phyloP scores from a whole-genome alignment of 2,797 vertebrate genomes.

The Megaceryle alcyon region DNA sequence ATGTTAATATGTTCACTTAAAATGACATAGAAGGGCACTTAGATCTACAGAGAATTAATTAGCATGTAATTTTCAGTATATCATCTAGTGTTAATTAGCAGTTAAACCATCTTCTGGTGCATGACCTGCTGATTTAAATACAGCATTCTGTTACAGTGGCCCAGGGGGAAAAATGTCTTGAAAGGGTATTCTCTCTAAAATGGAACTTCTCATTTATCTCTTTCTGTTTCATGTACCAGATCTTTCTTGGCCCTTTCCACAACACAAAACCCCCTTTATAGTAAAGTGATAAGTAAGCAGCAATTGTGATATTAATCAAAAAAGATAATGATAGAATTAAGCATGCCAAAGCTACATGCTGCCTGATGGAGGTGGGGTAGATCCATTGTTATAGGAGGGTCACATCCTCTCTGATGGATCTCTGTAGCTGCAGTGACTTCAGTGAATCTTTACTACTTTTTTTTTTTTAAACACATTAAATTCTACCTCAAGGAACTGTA shows the following conservation, averaged over 20 bases:
- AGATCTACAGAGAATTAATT: conserved; percentile 73
- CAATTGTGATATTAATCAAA: neutral
- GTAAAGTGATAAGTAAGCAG: neutral
- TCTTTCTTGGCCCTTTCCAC: neutral
- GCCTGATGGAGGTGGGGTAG: neutral
- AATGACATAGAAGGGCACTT: conserved; percentile 61
- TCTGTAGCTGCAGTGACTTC: neutral
- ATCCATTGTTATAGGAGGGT: neutral
- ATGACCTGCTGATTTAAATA: conserved; percentile 73
- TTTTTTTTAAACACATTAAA: neutral
- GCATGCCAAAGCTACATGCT: rapidly evolving
- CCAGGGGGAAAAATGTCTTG: conserved; percentile 37
- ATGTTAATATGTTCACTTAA: conserved; percentile 60
- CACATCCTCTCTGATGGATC: neutral
- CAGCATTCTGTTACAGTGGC: conserved; percentile 45
- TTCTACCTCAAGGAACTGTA: neutral
- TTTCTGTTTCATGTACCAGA: neutral
- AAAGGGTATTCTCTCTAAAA: conserved; percentile 51
- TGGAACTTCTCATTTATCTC: neutral
- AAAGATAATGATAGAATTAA: neutral
- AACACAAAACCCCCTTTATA: neutral
- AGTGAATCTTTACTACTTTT: neutral
- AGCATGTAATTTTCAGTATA: conserved; percentile 73
- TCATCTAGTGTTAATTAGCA: conserved; percentile 74
- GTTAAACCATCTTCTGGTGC: conserved; percentile 62